Evolutionary conservation across 92 coral and sea anemone genomes (phyloP).

Genomic region (Anthopleura xanthogrammica): DNA sequence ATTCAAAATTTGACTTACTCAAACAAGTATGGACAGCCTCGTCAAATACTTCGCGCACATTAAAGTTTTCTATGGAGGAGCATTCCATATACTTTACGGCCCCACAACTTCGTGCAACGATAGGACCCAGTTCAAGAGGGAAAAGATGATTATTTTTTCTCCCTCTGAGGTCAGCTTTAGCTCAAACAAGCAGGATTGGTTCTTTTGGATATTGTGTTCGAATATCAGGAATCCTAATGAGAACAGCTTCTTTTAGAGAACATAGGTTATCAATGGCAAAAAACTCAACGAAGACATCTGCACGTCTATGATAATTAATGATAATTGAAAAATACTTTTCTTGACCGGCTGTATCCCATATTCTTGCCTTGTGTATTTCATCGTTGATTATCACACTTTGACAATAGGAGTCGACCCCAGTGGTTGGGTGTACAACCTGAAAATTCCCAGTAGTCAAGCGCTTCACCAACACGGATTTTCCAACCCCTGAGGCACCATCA

Average conservation of each 20-base stretch:
- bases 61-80: not conserved
- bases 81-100: slow-evolving; percentile 32
- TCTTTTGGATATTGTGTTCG: not conserved
- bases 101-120: slow-evolving; percentile 21
- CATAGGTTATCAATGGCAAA: slow-evolving; percentile 11
- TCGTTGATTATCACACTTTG: not conserved
- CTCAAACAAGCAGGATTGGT: slow-evolving; percentile 30
- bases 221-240: not conserved
- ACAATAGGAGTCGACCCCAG: not conserved
- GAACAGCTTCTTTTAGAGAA: not conserved
- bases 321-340: not conserved
- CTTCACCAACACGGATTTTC: slow-evolving; percentile 12
- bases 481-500: not conserved
- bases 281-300: slow-evolving; percentile 6
- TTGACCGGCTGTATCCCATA: not conserved
- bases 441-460: not conserved
- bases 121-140: slow-evolving; percentile 9
- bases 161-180: slow-evolving; percentile 9
- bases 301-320: not conserved
- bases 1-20: not conserved
- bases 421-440: not conserved
- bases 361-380: not conserved
- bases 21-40: slow-evolving; percentile 26
- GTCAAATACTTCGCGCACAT: slow-evolving; percentile 25
- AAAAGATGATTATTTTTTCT: not conserved